A percentile compares a stretch with the other conserved stretches of the same genome.
Conservation (phyloP, 92 coral and sea anemone genomes). For the Umimayanthus kanabou region DNA sequence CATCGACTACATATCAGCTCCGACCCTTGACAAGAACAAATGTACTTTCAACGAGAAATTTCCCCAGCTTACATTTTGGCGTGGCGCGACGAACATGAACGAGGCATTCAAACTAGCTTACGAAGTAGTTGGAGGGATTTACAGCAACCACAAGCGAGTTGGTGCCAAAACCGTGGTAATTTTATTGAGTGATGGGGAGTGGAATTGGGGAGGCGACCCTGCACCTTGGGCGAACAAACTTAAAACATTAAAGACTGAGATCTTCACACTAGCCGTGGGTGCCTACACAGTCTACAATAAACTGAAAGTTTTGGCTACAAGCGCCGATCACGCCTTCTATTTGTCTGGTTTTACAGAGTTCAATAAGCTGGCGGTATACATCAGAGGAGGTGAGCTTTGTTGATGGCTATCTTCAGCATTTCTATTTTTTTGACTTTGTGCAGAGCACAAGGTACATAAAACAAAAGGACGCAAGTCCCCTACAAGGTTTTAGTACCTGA, state of each 20-base stretch:
- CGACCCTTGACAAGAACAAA: slow-evolving; percentile 48
- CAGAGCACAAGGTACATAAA: too few relatives aligned
- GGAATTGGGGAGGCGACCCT: slow-evolving; percentile 69
- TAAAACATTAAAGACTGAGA: slow-evolving; percentile 37
- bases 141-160: slow-evolving; percentile 43
- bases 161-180: slow-evolving; percentile 62
- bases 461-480: too few relatives aligned
- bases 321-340: slow-evolving; percentile 58
- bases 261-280: slow-evolving; percentile 80
- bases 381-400: slow-evolving; percentile 71
- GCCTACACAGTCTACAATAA: slow-evolving; percentile 17
- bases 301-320: slow-evolving; percentile 33
- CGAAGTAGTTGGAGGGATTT: slow-evolving; percentile 32
- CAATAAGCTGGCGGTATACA: slow-evolving; percentile 69
- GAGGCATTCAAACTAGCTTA: slow-evolving; percentile 58
- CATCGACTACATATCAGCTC: slow-evolving; percentile 65
- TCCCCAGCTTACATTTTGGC: slow-evolving; percentile 30
- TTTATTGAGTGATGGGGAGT: slow-evolving; percentile 70
- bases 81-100: slow-evolving; percentile 62
- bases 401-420: neutral
- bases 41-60: slow-evolving; percentile 75
- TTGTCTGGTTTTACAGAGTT: slow-evolving; percentile 61
- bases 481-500: too few relatives aligned
- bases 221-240: slow-evolving; percentile 41
- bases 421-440: neutral